Percentiles rank a stretch among this genome's conserved stretches.
Conservation (phyloP, 2,797 vertebrate genomes). For the Pangasius mekongensis region DNA sequence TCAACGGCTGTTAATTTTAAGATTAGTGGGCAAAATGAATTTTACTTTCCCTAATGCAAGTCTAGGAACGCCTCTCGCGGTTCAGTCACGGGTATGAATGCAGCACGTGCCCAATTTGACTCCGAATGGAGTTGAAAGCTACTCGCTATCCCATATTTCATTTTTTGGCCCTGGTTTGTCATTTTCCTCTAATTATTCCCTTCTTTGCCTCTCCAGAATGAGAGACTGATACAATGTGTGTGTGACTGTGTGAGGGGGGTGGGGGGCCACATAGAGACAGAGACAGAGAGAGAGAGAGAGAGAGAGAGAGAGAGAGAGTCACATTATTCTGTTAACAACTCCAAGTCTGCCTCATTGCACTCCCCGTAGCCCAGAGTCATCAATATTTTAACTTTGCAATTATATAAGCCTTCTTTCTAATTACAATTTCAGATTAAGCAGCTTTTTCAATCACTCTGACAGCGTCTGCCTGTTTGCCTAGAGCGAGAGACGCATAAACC, state of each 20-base stretch:
- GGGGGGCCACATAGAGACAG: neutral
- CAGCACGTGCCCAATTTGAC: slow-evolving; percentile 33
- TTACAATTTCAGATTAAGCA: slow-evolving; percentile 78
- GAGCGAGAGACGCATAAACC: slow-evolving; percentile 51
- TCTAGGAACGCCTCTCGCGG: slow-evolving; percentile 19
- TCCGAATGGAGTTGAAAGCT: slow-evolving; percentile 37
- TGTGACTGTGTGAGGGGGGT: neutral
- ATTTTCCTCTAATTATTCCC: slow-evolving; percentile 58
- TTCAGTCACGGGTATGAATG: slow-evolving; percentile 35
- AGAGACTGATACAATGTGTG: neutral
- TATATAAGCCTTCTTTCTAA: slow-evolving; percentile 74
- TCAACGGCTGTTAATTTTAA: slow-evolving; percentile 56
- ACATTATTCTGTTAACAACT: slow-evolving; percentile 70
- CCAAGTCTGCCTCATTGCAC: slow-evolving; percentile 62
- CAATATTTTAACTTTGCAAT: slow-evolving; percentile 75
- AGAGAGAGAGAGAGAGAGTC: neutral
- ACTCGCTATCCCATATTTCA: slow-evolving; percentile 1
- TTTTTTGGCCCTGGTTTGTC: slow-evolving; percentile 45
- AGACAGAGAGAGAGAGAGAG: neutral
- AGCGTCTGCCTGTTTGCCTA: slow-evolving; percentile 64
- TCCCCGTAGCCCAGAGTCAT: slow-evolving; percentile 67
- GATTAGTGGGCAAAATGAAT: slow-evolving; percentile 37
- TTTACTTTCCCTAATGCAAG: slow-evolving; percentile 34
- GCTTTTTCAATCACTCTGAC: slow-evolving; percentile 75
- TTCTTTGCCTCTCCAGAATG: slow-evolving; percentile 55